phyloP scores from a whole-genome alignment of 2,113 vertebrate species.

The Onychostruthus taczanowskii region DNA sequence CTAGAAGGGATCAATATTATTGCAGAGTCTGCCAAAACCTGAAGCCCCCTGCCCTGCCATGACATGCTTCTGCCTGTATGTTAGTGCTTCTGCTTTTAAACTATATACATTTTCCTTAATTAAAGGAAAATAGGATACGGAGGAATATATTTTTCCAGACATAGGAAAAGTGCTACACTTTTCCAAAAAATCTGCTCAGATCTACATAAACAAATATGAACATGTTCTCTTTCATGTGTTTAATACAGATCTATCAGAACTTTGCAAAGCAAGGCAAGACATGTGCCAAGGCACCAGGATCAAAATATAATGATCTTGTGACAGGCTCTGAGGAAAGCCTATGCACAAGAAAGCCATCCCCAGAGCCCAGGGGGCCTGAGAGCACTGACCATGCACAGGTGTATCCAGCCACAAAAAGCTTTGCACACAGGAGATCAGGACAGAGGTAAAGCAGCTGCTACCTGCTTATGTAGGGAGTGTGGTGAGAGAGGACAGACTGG shows the following conservation, averaged over 20 bases:
- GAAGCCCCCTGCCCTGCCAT: neutral
- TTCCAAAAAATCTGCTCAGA: neutral
- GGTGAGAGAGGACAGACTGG: neutral
- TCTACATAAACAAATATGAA: neutral
- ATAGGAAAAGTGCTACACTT: neutral
- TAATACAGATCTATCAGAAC: neutral
- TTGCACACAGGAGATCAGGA: neutral
- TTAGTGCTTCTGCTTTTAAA: neutral
- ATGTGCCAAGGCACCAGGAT: neutral
- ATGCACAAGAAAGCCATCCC: neutral
- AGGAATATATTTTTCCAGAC: neutral
- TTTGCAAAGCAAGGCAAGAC: neutral
- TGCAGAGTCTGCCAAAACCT: neutral
- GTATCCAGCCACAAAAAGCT: neutral
- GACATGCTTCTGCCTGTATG: neutral
- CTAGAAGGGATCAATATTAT: neutral
- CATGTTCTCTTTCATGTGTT: neutral
- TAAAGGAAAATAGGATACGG: neutral
- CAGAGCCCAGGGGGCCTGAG: neutral
- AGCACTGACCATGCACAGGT: neutral
- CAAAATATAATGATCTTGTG: neutral
- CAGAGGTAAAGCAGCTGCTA: neutral
- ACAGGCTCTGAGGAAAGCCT: neutral
- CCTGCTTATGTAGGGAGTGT: neutral
- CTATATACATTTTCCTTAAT: neutral